These are phyloP conservation scores for Notothenia rossii DNA, from an alignment of 2,113 vertebrate species.

Conservation along the genomic window DNA sequence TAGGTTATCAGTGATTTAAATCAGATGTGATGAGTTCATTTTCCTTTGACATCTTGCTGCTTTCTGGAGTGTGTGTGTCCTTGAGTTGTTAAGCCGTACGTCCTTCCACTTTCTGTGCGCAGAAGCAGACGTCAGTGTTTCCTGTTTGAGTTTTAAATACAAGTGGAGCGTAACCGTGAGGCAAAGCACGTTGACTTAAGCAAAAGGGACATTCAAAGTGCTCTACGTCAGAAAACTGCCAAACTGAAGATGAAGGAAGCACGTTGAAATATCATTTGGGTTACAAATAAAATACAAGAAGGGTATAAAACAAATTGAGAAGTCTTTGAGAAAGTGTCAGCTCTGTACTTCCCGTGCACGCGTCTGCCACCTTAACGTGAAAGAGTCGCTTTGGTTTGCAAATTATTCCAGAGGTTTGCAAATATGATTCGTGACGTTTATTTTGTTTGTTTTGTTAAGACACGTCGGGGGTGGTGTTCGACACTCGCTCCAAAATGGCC, in stretches of 20 bases:
- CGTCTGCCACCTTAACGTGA: background rate
- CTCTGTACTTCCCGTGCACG: background rate
- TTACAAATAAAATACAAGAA: no score
- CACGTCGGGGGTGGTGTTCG: conserved; percentile 93
- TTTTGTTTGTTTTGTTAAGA: conserved; percentile 79
- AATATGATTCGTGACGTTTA: conserved; percentile 30
- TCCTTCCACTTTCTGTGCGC: background rate
- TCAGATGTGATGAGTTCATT: conserved; percentile 29
- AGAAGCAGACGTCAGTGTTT: no score
- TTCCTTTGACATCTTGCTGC: background rate
- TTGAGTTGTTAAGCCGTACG: conserved; percentile 3
- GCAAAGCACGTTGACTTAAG: no score
- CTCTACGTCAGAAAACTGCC: no score
- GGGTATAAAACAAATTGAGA: no score
- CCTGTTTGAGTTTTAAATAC: no score
- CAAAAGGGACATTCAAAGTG: no score
- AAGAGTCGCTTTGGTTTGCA: conserved; percentile 74
- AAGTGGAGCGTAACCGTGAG: no score
- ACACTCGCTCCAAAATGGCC: conserved; percentile 94
- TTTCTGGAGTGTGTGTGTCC: conserved; percentile 15
- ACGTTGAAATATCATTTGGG: no score
- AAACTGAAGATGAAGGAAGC: no score
- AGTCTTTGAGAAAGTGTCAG: background rate
- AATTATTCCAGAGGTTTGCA: conserved; percentile 72
- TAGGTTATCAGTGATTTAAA: conserved; percentile 39